Base-by-base conservation (phyloP, 1,140 invertebrate species). In the Cephus cinctus region DNA sequence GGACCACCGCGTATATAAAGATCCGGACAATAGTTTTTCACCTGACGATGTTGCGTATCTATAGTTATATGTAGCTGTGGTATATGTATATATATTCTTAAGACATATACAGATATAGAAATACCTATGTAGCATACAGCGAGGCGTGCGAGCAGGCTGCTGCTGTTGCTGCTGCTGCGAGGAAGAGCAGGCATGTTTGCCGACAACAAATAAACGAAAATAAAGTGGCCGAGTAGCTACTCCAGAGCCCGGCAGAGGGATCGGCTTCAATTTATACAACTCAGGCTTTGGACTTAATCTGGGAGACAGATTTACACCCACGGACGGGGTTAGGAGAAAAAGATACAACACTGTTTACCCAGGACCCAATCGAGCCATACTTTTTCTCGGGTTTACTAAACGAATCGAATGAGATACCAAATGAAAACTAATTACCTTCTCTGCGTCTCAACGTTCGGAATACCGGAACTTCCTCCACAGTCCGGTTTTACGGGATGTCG, bases 181-280 rank as follows among this genome's bases (percentile, higher is more conserved):
- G 48, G 52, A 61, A 59, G 54, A 59, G 25, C 48, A 47, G 53
- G 57, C 53, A 52, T 62, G 61, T 64, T 62, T 62, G 61, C 49
- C 47, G 57, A 64, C 52, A 54, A 56, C 59, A 64, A 66, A 65
- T 65, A 65, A 66, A 66, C 55, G 60, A 63, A 66, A 66, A 65
- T 59, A 65, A 66, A 66, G 56, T 61, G 50, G 58, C 63, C 49
- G 52, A 57, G 25, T 43, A 61, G 52, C 49, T 59, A 57, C 58
- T 61, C 48, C 53, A 15, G 47, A 47, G 54, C 39, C 53, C 47
- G 55, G 44, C 54, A 44, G 59, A 62, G 52, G 54, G 59, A 62
- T 64, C 54, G 59, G 50, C 61, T 62, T 64, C 61, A 66, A 66
- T 64, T 66, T 64, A 66, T 66, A 64, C 59, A 57, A 64, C 61